Base-by-base conservation (phyloP, 2,797 vertebrate genomes). In the Chaetophractus vellerosus region DNA sequence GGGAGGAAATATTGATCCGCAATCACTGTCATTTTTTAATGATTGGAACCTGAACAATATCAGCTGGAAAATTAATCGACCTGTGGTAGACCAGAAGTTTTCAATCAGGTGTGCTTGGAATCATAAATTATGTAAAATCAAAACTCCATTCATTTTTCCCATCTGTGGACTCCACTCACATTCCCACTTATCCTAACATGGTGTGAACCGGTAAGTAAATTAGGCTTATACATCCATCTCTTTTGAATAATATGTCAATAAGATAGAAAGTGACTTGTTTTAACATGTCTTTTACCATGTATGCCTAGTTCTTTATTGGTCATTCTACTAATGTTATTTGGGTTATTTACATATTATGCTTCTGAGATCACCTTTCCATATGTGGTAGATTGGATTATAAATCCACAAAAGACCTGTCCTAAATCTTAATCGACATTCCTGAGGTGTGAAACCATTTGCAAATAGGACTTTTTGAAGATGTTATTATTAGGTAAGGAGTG, bases 181-280 rank as follows among this genome's bases (percentile, higher is more conserved):
- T 90, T 61, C 57, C 18, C 6, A 9, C 19, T 45, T 52, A 5
- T 55, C 18, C 0, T 81, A 52, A 28, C 33, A 7, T 78, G 0
- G 0, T 41, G 7, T 19, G 33, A 6, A 28, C 7, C 33, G 5
- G 14, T 10, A 10, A 10, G 6, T n/a, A 12, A 80, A 64, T n/a
- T 76, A 57, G 2, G 14, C 19, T 69, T 81, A 1, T 15, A 80
- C 38, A 91, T 24, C 12, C 19, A 36, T 24, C 11, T 18, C 1
- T 71, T 90, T 74, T 69, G 52, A 84, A 45, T 68, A 83, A 31
- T 50, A 66, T 66, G n/a, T 74, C 28, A 93, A 33, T 69, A 84
- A 78, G 7, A 48, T 80, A 9, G 6, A 74, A 66, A 84, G 0
- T 80, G 48, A 24, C 2, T 93, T 78, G 74, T 45, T 90, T 66